Base-by-base conservation (phyloP, 2,888 invertebrate species). In the Ashinkailepas kermadecensis region DNA sequence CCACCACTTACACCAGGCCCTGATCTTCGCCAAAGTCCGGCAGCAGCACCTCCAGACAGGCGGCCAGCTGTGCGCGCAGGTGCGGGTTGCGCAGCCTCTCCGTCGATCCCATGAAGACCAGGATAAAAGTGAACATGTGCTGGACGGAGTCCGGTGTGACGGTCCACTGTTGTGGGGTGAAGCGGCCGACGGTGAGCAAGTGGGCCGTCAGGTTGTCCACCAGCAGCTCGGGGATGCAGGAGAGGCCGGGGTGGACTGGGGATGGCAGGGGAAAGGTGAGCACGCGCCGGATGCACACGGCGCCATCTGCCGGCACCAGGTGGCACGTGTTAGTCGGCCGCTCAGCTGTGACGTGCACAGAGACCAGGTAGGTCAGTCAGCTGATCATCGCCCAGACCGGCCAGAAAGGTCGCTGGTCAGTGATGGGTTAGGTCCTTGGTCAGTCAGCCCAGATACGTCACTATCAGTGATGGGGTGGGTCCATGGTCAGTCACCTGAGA, bases 151-250 rank as follows among this genome's bases (percentile, higher is more conserved):
- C 89, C 11, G 92, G 90, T 84, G 92, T 91, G 56, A 91, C 90
- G 86, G 94, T 93, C 80, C 93, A 91, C 0, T 90, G 88, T 84
- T 90, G 89, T 7, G 90, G 89, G 82, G 89, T 89, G 80, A 92
- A 92, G 18, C 93, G 91, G 56, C 92, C 91, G 85, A 93, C 88
- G 83, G 95, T 93, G 84, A 93, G 92, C 85, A 96, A 90, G 87
- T 93, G 92, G 81, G 93, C 93, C 59, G 94, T 92, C 81, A 95
- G 90, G 87, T 97, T 97, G 87, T 96, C 96, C 80, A 96, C 89
- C 64, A 97, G 89, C 87, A 94, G 94, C 88, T 98, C 97, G 78
- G 97, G 97, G 86, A 97, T 91, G 87, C 93, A 95, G 86, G 93
- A 85, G 80, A 89, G 85, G 81, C 81, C 74, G n/a, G 85, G n/a